phyloP scores from a whole-genome alignment of 1,140 invertebrate species.

The Drosophila nigromelanica region DNA sequence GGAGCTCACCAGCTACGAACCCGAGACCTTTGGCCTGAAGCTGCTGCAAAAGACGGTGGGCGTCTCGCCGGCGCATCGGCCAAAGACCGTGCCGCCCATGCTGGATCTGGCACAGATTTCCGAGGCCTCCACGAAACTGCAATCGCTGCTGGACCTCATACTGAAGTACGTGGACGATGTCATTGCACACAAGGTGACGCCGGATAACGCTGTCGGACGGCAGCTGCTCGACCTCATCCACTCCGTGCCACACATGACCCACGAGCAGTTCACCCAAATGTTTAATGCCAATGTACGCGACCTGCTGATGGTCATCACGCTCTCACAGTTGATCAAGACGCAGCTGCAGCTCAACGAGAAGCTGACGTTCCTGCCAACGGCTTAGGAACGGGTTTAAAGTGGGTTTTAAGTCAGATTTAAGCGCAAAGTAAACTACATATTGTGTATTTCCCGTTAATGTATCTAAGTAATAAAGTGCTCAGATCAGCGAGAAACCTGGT shows the following conservation, averaged over 20 bases:
- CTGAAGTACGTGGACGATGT: slow-evolving; percentile 95
- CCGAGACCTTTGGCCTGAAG: slow-evolving; percentile 93
- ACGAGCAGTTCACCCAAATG: slow-evolving; percentile 96
- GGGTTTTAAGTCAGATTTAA: slow-evolving; percentile 61
- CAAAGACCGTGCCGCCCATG: slow-evolving; percentile 90
- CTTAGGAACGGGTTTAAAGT: slow-evolving; percentile 35
- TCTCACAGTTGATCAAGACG: slow-evolving; percentile 97
- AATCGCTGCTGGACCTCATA: slow-evolving; percentile 91
- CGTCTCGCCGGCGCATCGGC: slow-evolving; percentile 85
- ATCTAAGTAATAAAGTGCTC: slow-evolving; percentile 65
- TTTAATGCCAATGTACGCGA: slow-evolving; percentile 98
- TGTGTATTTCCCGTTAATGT: slow-evolving; percentile 46
- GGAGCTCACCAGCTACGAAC: slow-evolving; percentile 93
- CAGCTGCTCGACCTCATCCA: slow-evolving; percentile 94
- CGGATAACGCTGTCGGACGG: slow-evolving; percentile 93
- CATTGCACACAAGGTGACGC: slow-evolving; percentile 88
- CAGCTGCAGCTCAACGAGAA: slow-evolving; percentile 98
- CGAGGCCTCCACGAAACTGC: slow-evolving; percentile 91
- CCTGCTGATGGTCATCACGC: slow-evolving; percentile 97
- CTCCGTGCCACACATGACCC: slow-evolving; percentile 94
- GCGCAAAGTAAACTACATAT: slow-evolving; percentile 53
- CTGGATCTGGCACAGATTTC: slow-evolving; percentile 94
- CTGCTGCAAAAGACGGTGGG: slow-evolving; percentile 90
- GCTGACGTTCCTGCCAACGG: slow-evolving; percentile 90
- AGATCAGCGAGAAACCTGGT: slow-evolving; percentile 6